Evolutionary conservation across 1,140 invertebrate genomes (phyloP).

Genomic region (Listronotus oregonensis): DNA sequence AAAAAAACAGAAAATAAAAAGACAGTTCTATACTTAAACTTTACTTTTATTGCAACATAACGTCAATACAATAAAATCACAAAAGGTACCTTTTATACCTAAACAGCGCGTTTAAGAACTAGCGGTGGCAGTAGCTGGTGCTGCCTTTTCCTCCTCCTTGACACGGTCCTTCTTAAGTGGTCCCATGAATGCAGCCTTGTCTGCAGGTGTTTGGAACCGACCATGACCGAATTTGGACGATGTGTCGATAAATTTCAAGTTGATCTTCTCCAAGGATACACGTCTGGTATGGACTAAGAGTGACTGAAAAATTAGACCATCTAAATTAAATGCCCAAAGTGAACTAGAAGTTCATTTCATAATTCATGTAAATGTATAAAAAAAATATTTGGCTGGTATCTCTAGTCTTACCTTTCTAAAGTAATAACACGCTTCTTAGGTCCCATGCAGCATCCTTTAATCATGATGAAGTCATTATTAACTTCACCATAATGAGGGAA

Average conservation of each 20-base stretch:
- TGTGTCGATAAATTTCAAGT: conserved; percentile 99
- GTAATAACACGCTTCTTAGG: conserved; percentile 99
- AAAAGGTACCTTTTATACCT: background rate
- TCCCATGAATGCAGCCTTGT: conserved; percentile 98
- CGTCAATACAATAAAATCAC: conserved; percentile 8
- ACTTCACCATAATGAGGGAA: conserved; percentile 99
- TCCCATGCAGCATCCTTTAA: conserved; percentile 98
- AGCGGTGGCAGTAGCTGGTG: conserved; percentile 43
- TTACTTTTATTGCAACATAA: conserved; percentile 8
- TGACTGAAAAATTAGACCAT: conserved; percentile 67
- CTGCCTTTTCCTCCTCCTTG: conserved; percentile 75
- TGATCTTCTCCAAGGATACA: conserved; percentile 96
- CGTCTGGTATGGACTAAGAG: conserved; percentile 93
- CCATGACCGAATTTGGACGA: conserved; percentile 99
- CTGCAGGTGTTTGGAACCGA: conserved; percentile 98
- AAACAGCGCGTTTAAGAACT: background rate
- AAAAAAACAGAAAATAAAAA: too few relatives aligned
- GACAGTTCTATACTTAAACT: conserved; percentile 1
- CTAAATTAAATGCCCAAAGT: too few relatives aligned
- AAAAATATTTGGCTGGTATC: too few relatives aligned
- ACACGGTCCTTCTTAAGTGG: conserved; percentile 91
- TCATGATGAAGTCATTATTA: conserved; percentile 98
- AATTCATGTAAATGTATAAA: too few relatives aligned
- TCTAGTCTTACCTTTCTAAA: conserved; percentile 92
- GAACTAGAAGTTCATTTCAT: too few relatives aligned